Evolutionary conservation across 2,888 invertebrate species (phyloP), one percentile per base, ranked within the genome.

Genomic region (Drosophila cognata): DNA sequence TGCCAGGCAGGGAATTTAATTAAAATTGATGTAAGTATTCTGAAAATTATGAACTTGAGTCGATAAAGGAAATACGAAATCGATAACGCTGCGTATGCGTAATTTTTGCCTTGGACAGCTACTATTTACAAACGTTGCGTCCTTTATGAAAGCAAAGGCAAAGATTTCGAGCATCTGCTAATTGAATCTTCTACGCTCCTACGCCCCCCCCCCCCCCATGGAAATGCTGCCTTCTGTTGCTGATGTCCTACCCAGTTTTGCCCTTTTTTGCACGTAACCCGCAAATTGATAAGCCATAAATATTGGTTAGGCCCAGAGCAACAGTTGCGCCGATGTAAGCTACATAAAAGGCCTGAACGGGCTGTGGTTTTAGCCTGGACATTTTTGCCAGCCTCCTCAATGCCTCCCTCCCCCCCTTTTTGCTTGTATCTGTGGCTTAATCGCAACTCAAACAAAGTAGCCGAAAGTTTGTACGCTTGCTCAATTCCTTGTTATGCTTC

Each of bases 211-310:
- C 11, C 10, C 21, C 71, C 16, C 11, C n/a, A 57, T 63, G 55
- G 8, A 41, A 29, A 33, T 41, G 59, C 13, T 46, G 21, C 46
- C 33, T 48, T 51, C 62, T 69, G 76, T 29, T 57, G 48, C 62
- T 56, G 64, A 63, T 4, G 16, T 46, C 60, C 48, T 59, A 25
- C 46, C 21, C 28, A 11, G 21, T 46, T 52, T 59, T 66, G 71
- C 59, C 74, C 74, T 63, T 70, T 75, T 73, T 61, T 50, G 79
- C 86, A 79, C 82, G 76, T 79, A 75, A 59, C 59, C 64, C 73
- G 46, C 72, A 74, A 79, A 86, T 82, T 87, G 87, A 84, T 81
- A 84, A 81, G 74, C 82, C 82, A 84, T 87, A 87, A 87, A 85
- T 87, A 72, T 78, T 75, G 74, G 70, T 77, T 78, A 61, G 57